Percentiles rank a stretch among this genome's conserved stretches.
Evolutionary conservation across 2,888 invertebrate species (phyloP).

Genomic region (Hirtodrosophila cameraria): DNA sequence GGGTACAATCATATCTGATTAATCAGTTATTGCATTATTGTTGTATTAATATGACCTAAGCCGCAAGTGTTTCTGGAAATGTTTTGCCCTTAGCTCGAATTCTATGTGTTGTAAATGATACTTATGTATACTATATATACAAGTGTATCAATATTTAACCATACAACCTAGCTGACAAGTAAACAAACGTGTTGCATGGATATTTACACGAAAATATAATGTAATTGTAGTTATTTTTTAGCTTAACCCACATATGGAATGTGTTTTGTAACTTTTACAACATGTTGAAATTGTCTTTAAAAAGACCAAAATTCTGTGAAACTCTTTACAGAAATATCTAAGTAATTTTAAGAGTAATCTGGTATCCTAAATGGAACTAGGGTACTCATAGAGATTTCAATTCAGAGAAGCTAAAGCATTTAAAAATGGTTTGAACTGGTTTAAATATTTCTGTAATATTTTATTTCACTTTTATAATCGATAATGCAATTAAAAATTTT

Average conservation of each 20-base stretch:
- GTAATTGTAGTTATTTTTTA: conserved; percentile 7
- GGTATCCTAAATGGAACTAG: no score
- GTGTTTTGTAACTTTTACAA: conserved; percentile 1
- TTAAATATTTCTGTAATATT: background rate
- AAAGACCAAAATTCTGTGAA: no score
- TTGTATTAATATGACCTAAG: background rate
- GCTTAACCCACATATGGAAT: conserved; percentile 8
- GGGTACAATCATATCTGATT: no score
- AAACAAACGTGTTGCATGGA: conserved; percentile 18
- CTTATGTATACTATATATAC: no score
- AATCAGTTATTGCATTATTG: background rate
- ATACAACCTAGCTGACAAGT: conserved; percentile 1
- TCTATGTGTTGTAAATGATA: background rate
- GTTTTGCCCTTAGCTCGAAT: conserved; percentile 1
- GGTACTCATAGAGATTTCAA: no score
- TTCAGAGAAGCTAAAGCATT: background rate
- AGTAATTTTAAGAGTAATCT: no score
- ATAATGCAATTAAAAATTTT: conserved; percentile 5
- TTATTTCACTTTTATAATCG: background rate
- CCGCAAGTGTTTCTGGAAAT: background rate
- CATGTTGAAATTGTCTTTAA: background rate
- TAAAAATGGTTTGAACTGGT: background rate
- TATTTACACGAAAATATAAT: conserved; percentile 21
- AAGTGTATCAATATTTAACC: conserved; percentile 31
- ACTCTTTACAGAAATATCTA: no score